These are phyloP conservation scores for Menidia beryllina DNA, from an alignment of 2,113 vertebrate species.

Conservation along the genomic window DNA sequence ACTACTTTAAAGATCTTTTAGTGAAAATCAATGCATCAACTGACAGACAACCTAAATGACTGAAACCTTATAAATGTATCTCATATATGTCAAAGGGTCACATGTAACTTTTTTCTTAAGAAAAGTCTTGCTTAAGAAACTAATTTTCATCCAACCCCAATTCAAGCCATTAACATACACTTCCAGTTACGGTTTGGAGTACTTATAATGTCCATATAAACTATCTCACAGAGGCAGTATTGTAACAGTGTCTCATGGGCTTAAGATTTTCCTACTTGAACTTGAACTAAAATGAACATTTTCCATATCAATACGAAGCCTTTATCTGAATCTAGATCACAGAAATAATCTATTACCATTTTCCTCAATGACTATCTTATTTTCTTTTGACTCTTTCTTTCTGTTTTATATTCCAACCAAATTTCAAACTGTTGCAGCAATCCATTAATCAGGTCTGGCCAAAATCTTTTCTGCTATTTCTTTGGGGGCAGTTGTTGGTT, in stretches of 20 bases:
- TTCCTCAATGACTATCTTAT: conserved; percentile 2
- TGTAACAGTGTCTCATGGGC: conserved; percentile 30
- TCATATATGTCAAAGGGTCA: too few species aligned
- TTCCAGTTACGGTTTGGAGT: neutral
- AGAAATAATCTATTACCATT: conserved; percentile 4
- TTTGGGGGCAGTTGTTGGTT: conserved; percentile 5
- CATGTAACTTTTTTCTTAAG: too few species aligned
- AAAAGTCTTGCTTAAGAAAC: too few species aligned
- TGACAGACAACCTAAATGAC: too few species aligned
- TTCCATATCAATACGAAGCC: conserved; percentile 2
- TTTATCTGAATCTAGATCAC: conserved; percentile 11
- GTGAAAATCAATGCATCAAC: too few species aligned
- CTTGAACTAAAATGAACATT: too few species aligned
- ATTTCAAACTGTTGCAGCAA: neutral
- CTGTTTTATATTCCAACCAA: conserved; percentile 6
- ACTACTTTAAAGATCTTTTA: too few species aligned
- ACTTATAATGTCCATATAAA: neutral
- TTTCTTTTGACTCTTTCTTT: neutral
- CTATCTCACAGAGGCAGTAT: conserved; percentile 44
- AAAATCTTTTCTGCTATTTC: conserved; percentile 12
- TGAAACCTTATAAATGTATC: too few species aligned
- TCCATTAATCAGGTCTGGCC: conserved; percentile 4
- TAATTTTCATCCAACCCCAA: neutral
- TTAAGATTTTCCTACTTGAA: too few species aligned
- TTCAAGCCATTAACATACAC: neutral